These are phyloP conservation scores for Danaus melanippus DNA, from an alignment of 1,140 invertebrate species.

Conservation along the genomic window DNA sequence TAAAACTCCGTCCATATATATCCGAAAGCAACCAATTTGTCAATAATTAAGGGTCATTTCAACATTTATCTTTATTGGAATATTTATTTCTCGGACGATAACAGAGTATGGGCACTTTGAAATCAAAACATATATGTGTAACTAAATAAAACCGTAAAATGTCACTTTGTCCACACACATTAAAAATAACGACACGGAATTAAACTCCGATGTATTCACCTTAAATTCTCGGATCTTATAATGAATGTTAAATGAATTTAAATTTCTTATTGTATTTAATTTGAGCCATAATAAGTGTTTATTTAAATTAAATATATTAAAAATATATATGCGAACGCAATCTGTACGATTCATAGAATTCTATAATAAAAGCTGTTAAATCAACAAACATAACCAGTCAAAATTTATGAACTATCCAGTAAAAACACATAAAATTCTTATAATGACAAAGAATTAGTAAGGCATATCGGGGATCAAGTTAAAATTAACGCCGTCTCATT, in stretches of 20 bases:
- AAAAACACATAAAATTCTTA: constrained; percentile 49
- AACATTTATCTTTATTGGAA: constrained; percentile 40
- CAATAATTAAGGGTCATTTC: constrained; percentile 41
- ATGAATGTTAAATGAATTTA: no score
- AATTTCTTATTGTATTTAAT: no score
- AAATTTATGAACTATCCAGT: constrained; percentile 50
- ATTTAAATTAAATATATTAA: not conserved
- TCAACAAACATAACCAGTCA: constrained; percentile 50
- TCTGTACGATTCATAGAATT: constrained; percentile 8
- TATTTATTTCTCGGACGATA: constrained; percentile 36
- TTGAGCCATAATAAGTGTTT: no score
- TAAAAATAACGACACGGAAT: constrained; percentile 17
- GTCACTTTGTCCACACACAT: constrained; percentile 14
- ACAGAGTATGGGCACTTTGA: constrained; percentile 18
- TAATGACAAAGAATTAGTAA: constrained; percentile 58
- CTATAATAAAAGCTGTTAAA: constrained; percentile 28
- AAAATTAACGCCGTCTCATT: constrained; percentile 65
- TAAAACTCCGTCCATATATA: constrained; percentile 14
- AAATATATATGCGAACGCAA: not conserved
- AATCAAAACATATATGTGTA: constrained; percentile 15
- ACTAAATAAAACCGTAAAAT: constrained; percentile 16
- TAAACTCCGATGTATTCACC: not conserved
- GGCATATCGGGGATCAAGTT: constrained; percentile 34
- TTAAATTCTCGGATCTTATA: no score
- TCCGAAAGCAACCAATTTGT: constrained; percentile 36